Base-by-base conservation (phyloP, 2,797 vertebrate genomes). In the Characodon lateralis region DNA sequence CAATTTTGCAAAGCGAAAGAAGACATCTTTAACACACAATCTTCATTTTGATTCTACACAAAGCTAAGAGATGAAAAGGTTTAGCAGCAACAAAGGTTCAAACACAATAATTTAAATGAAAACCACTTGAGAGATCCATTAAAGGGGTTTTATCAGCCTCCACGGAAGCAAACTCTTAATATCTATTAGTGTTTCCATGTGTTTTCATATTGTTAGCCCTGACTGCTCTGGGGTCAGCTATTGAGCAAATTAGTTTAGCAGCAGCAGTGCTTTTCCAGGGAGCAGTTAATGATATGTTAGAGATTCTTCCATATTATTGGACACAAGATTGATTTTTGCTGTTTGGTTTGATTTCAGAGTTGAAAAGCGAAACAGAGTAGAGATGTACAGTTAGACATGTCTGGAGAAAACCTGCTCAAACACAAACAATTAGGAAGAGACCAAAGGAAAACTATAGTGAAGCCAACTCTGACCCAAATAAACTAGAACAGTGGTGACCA, bases 191-290 rank as follows among this genome's bases (percentile, higher is more conserved):
- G 16, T 56, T 51, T 70, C 41, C 50, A 41, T 59, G 24, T 69
- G 18, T 74, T n/a, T 81, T 76, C 74, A 77, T 50, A 20, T 66
- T 77, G 69, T 22, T 31, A 39, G 28, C 68, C 70, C 73, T 22
- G 26, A 63, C 81, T 87, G 72, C 75, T 80, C 78, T 13, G 74
- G 61, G 78, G 72, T 85, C 85, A 66, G 70, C 71, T 70, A 13
- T 9, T 9, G 24, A 79, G 65, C 76, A 74, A 84, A 89, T 82
- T n/a, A 43, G 7, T 31, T 46, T 46, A 69, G 66, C 28, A 7
- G 66, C 41, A 46, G 41, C n/a, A 16, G 43, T 48, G 66, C 41
- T 69, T 48, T 69, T 69, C 66, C 66, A 1, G 24, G 24, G 41
- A 48, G 41, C 41, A 3, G 66, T 69, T 69, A 46, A 46, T 69